These are phyloP conservation scores for Paradoxurus hermaphroditus DNA, from an alignment of 2,113 vertebrate genomes.

Conservation along the genomic window DNA sequence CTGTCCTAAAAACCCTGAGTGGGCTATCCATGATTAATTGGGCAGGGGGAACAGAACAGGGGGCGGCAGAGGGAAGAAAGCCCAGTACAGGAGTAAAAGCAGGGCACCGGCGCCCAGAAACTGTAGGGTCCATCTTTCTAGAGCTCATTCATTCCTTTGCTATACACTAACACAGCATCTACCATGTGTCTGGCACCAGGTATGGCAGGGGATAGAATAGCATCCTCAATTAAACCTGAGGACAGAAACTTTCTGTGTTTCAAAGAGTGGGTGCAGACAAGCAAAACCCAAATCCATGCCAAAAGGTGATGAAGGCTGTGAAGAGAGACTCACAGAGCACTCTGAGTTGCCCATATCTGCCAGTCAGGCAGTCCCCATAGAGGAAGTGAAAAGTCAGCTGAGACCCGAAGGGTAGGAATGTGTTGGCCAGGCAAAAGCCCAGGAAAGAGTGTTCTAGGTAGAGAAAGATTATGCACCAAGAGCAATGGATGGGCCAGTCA, in stretches of 20 bases:
- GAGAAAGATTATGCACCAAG: not conserved
- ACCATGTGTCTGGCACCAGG: not conserved
- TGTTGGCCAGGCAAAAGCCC: no score
- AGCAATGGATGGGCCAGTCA: not conserved
- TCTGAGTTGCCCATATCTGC: accelerated
- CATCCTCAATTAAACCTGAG: not conserved
- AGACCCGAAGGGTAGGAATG: not conserved
- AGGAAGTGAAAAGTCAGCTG: not conserved
- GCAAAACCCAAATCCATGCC: not conserved
- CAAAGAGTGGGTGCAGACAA: not conserved
- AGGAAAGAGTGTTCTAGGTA: not conserved
- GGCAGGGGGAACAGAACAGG: not conserved
- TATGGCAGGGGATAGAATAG: not conserved
- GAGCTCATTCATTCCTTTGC: not conserved
- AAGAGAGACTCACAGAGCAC: not conserved
- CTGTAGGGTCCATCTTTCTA: not conserved
- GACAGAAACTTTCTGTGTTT: not conserved
- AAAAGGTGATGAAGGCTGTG: not conserved
- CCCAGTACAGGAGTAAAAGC: not conserved
- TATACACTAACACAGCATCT: not conserved
- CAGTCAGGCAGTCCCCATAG: accelerated
- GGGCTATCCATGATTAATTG: not conserved
- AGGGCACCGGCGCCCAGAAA: not conserved
- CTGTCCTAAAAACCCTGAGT: not conserved
- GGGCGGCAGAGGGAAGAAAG: not conserved